These are phyloP conservation scores for Spinibarbus caldwelli DNA, from an alignment of 2,797 vertebrate genomes.

Conservation along the genomic window DNA sequence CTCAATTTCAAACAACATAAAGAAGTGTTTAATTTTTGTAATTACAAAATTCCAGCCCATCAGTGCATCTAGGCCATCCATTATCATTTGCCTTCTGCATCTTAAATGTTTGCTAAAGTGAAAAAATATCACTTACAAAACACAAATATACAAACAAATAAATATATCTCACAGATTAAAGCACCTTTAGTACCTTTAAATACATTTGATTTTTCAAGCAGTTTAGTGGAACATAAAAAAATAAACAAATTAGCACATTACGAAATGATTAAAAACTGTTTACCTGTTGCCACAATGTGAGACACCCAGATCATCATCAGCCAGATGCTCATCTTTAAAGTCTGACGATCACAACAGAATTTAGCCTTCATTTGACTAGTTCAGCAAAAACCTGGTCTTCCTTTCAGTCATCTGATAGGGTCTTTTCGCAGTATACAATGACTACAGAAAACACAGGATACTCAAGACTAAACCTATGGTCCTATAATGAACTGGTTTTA, in stretches of 20 bases:
- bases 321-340: slow-evolving; percentile 25
- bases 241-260: not conserved
- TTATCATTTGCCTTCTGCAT: not conserved
- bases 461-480: not conserved
- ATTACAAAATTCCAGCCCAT: not conserved
- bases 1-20: not conserved
- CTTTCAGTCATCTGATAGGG: not conserved
- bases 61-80: not conserved
- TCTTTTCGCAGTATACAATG: not conserved
- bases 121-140: not conserved
- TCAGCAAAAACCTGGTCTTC: slow-evolving; percentile 27
- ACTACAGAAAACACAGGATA: slow-evolving; percentile 20
- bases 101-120: not conserved
- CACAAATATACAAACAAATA: not conserved
- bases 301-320: slow-evolving; percentile 12
- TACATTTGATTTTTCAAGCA: not conserved
- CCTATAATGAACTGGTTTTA: too few relatives aligned
- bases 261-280: not conserved
- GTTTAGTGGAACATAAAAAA: not conserved
- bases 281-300: slow-evolving; percentile 22
- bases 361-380: not conserved
- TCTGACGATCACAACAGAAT: not conserved
- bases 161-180: not conserved
- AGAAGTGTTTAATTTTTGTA: not conserved
- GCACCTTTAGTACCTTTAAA: not conserved